These are phyloP conservation scores for Ascidia mentula DNA, from an alignment of 23 tunicate species.

Conservation along the genomic window DNA sequence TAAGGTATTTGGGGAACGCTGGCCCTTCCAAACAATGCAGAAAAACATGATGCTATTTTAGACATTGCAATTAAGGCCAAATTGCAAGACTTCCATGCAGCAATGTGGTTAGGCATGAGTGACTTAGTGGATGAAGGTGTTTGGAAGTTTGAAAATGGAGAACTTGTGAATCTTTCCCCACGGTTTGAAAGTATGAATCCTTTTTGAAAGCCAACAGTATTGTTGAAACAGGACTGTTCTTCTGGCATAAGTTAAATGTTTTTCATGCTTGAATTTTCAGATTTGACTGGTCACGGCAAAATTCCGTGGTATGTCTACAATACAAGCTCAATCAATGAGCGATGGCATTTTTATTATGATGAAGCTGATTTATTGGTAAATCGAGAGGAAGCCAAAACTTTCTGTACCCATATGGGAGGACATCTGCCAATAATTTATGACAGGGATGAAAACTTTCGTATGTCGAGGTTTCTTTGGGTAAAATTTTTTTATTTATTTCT, in stretches of 20 bases:
- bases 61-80: background rate
- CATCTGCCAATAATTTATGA: constrained; percentile 17
- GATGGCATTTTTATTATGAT: constrained; percentile 55
- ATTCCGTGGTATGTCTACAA: constrained; percentile 29
- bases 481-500: background rate
- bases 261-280: background rate
- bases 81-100: background rate
- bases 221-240: no score
- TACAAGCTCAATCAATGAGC: constrained; percentile 25
- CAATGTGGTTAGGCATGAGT: constrained; percentile 54
- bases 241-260: no score
- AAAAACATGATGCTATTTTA: constrained; percentile 28
- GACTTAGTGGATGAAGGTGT: constrained; percentile 33
- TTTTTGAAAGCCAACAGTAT: background rate
- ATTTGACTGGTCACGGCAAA: constrained; percentile 29
- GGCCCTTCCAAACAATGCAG: constrained; percentile 40
- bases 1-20: constrained; percentile 45
- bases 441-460: constrained; percentile 16
- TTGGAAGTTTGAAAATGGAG: constrained; percentile 48
- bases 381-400: background rate
- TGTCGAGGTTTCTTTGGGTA: constrained; percentile 1
- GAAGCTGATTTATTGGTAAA: background rate
- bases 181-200: constrained; percentile 26
- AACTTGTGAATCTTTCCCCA: constrained; percentile 24
- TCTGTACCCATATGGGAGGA: constrained; percentile 11